Conservation (phyloP, 1,140 invertebrate species). For the Formica selysi region DNA sequence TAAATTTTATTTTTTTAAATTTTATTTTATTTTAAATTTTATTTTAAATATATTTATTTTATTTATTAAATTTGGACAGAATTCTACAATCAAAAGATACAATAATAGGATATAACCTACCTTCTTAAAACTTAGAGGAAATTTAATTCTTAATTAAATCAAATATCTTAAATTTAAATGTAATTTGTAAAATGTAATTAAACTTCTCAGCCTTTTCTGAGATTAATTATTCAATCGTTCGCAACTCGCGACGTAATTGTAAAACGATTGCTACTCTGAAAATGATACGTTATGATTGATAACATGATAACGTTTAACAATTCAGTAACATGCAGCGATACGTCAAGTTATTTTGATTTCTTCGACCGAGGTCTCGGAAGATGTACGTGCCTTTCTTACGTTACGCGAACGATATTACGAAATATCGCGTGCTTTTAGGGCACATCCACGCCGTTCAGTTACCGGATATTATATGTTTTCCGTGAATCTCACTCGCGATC, state of each 20-base stretch:
- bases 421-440: slow-evolving; percentile 1
- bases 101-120: background rate
- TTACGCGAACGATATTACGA: slow-evolving; percentile 23
- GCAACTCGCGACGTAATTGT: background rate
- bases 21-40: no score
- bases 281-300: background rate
- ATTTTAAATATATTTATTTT: no score
- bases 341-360: slow-evolving; percentile 1
- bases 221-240: background rate
- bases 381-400: background rate
- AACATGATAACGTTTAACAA: background rate
- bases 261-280: background rate
- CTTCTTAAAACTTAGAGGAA: background rate
- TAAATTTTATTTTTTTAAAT: background rate
- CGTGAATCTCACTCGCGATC: background rate
- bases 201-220: background rate
- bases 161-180: background rate
- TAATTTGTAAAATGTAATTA: background rate
- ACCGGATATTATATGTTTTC: slow-evolving; percentile 11
- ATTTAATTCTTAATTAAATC: slow-evolving; percentile 26
- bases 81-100: background rate
- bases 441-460: background rate
- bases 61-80: background rate
- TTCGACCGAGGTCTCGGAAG: background rate
- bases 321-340: background rate